Conservation (phyloP, 2,888 invertebrate genomes). For the Idaea straminata region DNA sequence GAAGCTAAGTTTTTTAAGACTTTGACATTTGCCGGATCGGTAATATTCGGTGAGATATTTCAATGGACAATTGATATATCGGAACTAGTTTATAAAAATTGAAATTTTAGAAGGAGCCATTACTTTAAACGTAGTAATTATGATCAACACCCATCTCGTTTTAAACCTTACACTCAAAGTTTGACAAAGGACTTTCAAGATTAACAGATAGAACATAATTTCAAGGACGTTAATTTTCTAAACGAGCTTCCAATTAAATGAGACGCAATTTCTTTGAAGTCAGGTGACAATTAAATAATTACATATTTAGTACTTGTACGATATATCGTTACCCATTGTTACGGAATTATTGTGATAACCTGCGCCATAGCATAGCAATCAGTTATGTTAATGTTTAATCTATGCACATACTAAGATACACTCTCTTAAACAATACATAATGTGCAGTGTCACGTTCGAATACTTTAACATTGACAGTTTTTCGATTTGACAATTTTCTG, state of each 20-base stretch:
- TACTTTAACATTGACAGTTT: constrained; percentile 16
- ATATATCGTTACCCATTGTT: constrained; percentile 14
- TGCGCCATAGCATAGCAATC: constrained; percentile 26
- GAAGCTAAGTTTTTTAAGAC: too few species aligned
- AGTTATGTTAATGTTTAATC: constrained; percentile 23
- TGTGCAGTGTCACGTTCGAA: constrained; percentile 24
- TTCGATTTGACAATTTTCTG: too few species aligned
- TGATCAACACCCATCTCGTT: too few species aligned
- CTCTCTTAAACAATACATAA: constrained; percentile 26
- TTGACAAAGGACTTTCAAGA: too few species aligned
- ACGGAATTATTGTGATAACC: constrained; percentile 18
- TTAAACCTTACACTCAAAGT: too few species aligned
- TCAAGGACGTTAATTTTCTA: background rate
- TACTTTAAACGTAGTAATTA: too few species aligned
- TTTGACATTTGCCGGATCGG: too few species aligned
- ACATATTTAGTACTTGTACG: background rate
- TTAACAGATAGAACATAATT: background rate
- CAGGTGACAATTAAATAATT: background rate
- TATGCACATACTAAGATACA: constrained; percentile 27
- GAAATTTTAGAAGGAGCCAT: too few species aligned
- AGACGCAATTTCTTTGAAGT: background rate
- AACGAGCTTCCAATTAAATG: background rate
- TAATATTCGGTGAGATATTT: too few species aligned
- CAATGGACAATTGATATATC: too few species aligned
- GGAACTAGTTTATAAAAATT: too few species aligned